Base-by-base conservation (phyloP, 2,797 vertebrate species). In the Lophura swinhoii region DNA sequence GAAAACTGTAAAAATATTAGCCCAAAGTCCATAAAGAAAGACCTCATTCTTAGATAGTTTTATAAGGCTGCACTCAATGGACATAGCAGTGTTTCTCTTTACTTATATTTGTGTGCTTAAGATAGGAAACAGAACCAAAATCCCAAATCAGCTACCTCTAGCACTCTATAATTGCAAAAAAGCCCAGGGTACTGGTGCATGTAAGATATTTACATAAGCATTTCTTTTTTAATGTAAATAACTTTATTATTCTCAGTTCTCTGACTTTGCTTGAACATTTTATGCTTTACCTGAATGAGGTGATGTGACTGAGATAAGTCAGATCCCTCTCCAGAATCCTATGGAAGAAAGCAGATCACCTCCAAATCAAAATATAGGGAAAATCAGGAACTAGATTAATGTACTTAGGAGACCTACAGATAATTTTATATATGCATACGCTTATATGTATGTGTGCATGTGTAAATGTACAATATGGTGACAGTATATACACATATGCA, bases 121-220 rank as follows among this genome's bases (percentile, higher is more conserved):
- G 81, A 84, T 56, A 46, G 23, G 15, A 46, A 69, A 51, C n/a
- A 26, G 43, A 58, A 78, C 26, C n/a, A 77, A 87, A 59, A 81
- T 70, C 53, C 37, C 6, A 77, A 73, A 62, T 75, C 14, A 56
- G 39, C 51, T 80, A 21, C 31, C n/a, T 68, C 44, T 67, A 74
- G 23, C 21, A 68, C n/a, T 59, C 7, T 41, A 4, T 35, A 56
- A 53, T 5, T 73, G 2, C 0, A 24, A 64, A 78, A 72, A 35
- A n/a, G 1, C 0, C 0, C 5, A 46, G 41, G 21, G 35, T 49
- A 49, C 3, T 43, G 77, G 12, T 6, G 0, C 21, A 62, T 5
- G 4, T 51, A 86, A 44, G 5, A 24, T 21, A 87, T 53, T 83
- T 80, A 66, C 5, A 44, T 77, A 22, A 16, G 2, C 9, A 2